Percentiles rank a stretch among this genome's conserved stretches.
These are phyloP conservation scores for Spizaetus ornatus DNA, from an alignment of 2,113 vertebrate species.

Conservation along the genomic window DNA sequence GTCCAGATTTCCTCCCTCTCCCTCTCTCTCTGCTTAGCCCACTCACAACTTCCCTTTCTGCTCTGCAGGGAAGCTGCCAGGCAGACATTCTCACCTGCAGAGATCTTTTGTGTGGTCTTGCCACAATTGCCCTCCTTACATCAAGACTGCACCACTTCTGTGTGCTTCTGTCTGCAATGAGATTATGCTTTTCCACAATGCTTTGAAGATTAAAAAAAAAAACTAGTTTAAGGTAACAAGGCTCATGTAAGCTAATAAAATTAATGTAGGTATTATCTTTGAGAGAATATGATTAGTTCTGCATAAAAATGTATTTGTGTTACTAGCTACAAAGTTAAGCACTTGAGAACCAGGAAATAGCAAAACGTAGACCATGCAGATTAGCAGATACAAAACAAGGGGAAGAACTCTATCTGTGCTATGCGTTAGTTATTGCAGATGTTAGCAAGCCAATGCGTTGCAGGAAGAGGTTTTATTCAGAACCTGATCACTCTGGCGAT, in stretches of 20 bases:
- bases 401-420: not conserved
- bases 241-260: not conserved
- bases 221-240: not conserved
- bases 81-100: not conserved
- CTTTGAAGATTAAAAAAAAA: not conserved
- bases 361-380: fast-evolving
- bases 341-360: not conserved
- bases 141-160: not conserved
- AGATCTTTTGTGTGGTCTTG: not conserved
- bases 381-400: not conserved
- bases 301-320: not conserved
- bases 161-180: not conserved
- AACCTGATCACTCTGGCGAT: not conserved
- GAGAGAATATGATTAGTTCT: not conserved
- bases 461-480: not conserved
- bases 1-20: not conserved
- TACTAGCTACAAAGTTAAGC: not conserved
- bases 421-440: not conserved
- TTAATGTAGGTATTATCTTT: not conserved
- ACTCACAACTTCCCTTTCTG: not conserved
- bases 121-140: not conserved
- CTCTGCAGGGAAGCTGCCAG: not conserved
- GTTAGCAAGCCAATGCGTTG: not conserved
- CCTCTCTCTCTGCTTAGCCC: not conserved
- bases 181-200: not conserved